Evolutionary conservation across 2,888 invertebrate genomes (phyloP), one percentile per base, ranked within the genome.

Genomic region (Gortyna flavago): DNA sequence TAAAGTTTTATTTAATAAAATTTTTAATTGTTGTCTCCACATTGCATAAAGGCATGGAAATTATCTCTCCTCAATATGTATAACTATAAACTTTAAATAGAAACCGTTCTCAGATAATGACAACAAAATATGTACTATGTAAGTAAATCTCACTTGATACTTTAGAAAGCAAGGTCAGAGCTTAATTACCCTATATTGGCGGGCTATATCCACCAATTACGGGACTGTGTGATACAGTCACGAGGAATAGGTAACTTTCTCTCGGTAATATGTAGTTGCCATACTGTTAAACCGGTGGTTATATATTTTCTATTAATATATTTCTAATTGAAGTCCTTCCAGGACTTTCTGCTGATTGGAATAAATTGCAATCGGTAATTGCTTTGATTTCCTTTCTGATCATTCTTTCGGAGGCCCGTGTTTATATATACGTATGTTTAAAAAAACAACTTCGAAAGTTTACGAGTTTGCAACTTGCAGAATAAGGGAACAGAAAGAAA

Each of bases 101-200:
- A 35, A 41, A 59, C 11, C 25, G 7, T 29, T 38, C 25, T 3
- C 29, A 9, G 25, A 57, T 70, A 78, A 38, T 44, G 18, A 32
- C 35, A 35, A 41, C 25, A 44, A 61, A 80, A 69, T 35, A 48
- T 29, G 3, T 44, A 41, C 11, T 9, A 38, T 41, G 54, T 48
- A 57, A 29, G 44, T 70, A 69, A 35, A 65, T 41, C 16, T n/a
- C n/a, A n/a, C 1, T 2, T n/a, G n/a, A 64, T 29, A 75, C 41
- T 82, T 82, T 73, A 86, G 74, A 86, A 86, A 74, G 84, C 66
- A n/a, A 69, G 85, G 76, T 81, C 51, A 81, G 18, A 70, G 77
- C 72, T 77, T 74, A 83, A 85, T 85, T 76, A 77, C 61, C 67
- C 18, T 35, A 59, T 82, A 83, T 76, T 61, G 79, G 44, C 21